These are phyloP conservation scores for Gnathonemus longibarbis DNA, from an alignment of 2,113 vertebrate species.

Conservation along the genomic window DNA sequence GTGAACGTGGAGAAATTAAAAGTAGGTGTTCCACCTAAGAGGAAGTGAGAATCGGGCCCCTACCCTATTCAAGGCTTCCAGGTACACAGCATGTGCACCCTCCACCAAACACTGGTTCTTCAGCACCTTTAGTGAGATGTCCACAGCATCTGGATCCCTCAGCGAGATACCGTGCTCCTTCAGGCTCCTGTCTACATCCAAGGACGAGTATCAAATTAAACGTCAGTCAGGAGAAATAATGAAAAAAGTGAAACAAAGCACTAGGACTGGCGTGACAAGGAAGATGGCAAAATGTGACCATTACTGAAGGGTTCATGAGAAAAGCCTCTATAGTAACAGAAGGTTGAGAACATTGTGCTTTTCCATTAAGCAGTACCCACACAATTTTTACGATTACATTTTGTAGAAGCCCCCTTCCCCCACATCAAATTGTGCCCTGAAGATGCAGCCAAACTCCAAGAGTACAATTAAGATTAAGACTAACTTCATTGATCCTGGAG, in stretches of 20 bases:
- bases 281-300: neutral
- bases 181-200: constrained; percentile 52
- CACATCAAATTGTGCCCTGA: neutral
- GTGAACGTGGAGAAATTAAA: neutral
- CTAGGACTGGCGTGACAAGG: neutral
- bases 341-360: neutral
- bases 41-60: neutral
- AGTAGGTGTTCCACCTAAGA: neutral
- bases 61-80: constrained; percentile 85
- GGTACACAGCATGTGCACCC: constrained; percentile 73
- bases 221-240: neutral
- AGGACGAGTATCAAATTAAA: neutral
- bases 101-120: constrained; percentile 82
- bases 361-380: neutral
- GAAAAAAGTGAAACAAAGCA: neutral
- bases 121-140: constrained; percentile 67
- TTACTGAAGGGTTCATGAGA: neutral
- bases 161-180: constrained; percentile 53
- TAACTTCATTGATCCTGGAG: neutral
- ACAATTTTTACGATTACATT: neutral
- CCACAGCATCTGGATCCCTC: constrained; percentile 62
- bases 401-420: neutral
- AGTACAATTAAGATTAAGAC: neutral
- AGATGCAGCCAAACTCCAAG: neutral
- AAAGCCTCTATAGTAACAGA: neutral